Evolutionary conservation across 2,888 invertebrate species (phyloP).

Genomic region (Diarsia rubi): DNA sequence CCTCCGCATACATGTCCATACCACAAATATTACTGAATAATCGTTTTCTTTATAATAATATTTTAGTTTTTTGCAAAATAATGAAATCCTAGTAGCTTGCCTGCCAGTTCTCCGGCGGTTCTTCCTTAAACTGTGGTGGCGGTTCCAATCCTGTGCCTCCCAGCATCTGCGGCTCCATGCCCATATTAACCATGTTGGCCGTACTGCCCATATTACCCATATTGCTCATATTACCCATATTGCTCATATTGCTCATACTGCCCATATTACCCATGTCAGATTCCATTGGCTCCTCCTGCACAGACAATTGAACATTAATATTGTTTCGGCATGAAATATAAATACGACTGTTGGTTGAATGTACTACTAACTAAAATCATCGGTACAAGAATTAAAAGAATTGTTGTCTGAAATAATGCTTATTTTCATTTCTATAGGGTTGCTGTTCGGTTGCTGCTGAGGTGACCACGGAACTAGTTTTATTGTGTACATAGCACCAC

Average conservation of each 20-base stretch:
- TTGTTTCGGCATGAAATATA: background rate
- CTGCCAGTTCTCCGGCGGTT: slow-evolving; percentile 89
- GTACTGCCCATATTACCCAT: background rate
- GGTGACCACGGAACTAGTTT: background rate
- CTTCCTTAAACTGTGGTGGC: slow-evolving; percentile 87
- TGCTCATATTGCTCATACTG: background rate
- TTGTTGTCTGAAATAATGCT: background rate
- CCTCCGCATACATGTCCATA: no score
- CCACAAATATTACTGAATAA: no score
- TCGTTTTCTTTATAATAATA: background rate
- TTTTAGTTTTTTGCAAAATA: background rate
- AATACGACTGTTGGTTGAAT: background rate
- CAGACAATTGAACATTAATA: slow-evolving; percentile 1
- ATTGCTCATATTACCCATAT: background rate
- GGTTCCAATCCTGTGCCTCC: slow-evolving; percentile 73
- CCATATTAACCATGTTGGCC: slow-evolving; percentile 23
- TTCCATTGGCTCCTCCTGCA: slow-evolving; percentile 87
- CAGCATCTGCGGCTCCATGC: slow-evolving; percentile 79
- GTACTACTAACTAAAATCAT: background rate
- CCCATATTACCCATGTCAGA: slow-evolving; percentile 73
- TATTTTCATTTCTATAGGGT: no score
- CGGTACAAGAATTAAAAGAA: background rate
- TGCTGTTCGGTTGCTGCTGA: no score
- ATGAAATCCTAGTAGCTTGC: slow-evolving; percentile 67
- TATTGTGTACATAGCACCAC: background rate